Evolutionary conservation across 2,113 vertebrate genomes (phyloP), one percentile per base, ranked within the genome.

Genomic region (Sebastes fasciatus): DNA sequence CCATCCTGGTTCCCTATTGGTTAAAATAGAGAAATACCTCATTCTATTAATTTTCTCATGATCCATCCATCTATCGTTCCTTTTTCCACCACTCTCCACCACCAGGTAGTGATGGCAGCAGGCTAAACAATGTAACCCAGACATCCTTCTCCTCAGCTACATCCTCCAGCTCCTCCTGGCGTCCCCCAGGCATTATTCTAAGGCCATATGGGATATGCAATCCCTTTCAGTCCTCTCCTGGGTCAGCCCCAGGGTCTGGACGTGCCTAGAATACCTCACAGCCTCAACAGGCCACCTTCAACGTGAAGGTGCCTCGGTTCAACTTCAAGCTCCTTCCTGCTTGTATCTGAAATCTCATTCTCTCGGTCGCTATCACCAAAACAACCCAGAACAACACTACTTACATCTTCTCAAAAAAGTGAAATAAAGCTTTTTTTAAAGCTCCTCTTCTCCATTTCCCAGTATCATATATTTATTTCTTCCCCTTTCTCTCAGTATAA

Each of bases 151-250:
- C 58, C 26, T 63, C 54, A 26, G 54, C 52, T 65, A 62, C 61
- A 69, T 66, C 83, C 85, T 80, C 62, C 58, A 82, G 60, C 19
- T 79, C 23, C 64, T 62, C 46, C 55, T 74, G n/a, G 17, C 61
- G 61, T 54, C 60, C 61, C 74, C 74, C 3, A 82, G 66, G 77
- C 66, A 87, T 65, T 79, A 87, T 65, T 79, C 49, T 45, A 42
- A 81, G 51, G 45, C 71, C 85, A 92, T 79, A 82, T 68, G 88
- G 86, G 77, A 82, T 60, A 80, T 40, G 26, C 52, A 86, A 82
- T 80, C 54, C 54, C 64, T 78, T 76, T 81, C n/a, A n/a, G 40
- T 17, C 48, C 34, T 75, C 62, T 84, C 70, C 61, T 68, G 69
- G 64, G 66, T 84, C 77, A 66, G 49, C 77, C 58, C 58, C 42